Percentiles rank a stretch among this genome's conserved stretches.
Conservation (phyloP, 2,113 vertebrate genomes). For the Percina caprodes region DNA sequence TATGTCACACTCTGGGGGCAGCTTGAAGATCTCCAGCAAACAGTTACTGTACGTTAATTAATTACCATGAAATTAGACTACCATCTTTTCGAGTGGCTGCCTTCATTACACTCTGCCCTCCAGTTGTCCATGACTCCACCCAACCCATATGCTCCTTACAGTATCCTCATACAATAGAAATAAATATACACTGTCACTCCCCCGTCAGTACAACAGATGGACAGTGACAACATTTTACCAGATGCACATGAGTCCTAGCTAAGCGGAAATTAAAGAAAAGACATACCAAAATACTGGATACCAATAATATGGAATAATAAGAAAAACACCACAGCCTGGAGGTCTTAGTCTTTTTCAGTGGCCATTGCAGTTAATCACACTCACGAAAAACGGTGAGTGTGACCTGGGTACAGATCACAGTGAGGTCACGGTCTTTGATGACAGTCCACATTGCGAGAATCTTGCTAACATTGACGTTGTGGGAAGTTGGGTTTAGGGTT, state of each 20-base stretch:
- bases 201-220: conserved; percentile 15
- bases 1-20: conserved; percentile 54
- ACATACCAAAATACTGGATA: neutral
- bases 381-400: no score
- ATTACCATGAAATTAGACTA: conserved; percentile 70
- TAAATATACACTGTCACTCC: neutral
- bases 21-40: conserved; percentile 57
- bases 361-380: no score
- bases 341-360: neutral
- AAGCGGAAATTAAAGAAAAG: no score
- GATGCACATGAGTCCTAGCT: neutral
- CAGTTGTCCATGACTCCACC: conserved; percentile 54
- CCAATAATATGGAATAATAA: neutral
- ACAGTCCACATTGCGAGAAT: no score
- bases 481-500: no score
- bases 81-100: conserved; percentile 53
- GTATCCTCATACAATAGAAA: conserved; percentile 3
- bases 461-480: no score
- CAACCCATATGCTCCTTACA: conserved; percentile 15
- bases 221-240: conserved; percentile 10
- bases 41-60: conserved; percentile 70
- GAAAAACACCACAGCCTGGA: neutral
- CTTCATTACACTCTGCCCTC: conserved; percentile 55
- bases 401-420: no score
- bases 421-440: no score